phyloP scores from a whole-genome alignment of 2,797 vertebrate species.

The Peromyscus eremicus region DNA sequence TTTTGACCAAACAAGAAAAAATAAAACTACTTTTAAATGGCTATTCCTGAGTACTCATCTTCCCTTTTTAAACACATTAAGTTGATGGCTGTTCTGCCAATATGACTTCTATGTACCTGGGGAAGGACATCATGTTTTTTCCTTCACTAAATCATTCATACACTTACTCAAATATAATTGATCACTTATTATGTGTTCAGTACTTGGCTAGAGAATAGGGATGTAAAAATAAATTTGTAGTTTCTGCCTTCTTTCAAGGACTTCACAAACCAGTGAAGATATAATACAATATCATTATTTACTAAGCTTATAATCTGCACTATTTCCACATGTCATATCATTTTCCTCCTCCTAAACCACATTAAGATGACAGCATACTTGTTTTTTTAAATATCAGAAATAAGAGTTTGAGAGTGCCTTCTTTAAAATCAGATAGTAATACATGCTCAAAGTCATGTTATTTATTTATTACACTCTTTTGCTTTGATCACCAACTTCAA shows the following conservation, averaged over 20 bases:
- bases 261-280: neutral
- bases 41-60: neutral
- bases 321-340: constrained; percentile 27
- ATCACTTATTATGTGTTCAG: neutral
- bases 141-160: neutral
- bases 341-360: neutral
- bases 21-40: neutral
- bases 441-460: neutral
- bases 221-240: constrained; percentile 29
- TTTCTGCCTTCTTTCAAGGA: constrained; percentile 30
- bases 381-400: constrained; percentile 16
- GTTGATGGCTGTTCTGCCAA: neutral
- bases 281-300: constrained; percentile 62
- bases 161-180: constrained; percentile 6
- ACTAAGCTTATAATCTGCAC: constrained; percentile 7
- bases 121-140: neutral
- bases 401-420: neutral
- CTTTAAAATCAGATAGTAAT: neutral
- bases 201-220: neutral
- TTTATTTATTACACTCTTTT: neutral
- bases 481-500: neutral
- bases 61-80: neutral
- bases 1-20: neutral
- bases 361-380: neutral
- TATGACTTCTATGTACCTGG: neutral